phyloP scores from a whole-genome alignment of 1,140 invertebrate species.

The Melipona quadrifasciata region DNA sequence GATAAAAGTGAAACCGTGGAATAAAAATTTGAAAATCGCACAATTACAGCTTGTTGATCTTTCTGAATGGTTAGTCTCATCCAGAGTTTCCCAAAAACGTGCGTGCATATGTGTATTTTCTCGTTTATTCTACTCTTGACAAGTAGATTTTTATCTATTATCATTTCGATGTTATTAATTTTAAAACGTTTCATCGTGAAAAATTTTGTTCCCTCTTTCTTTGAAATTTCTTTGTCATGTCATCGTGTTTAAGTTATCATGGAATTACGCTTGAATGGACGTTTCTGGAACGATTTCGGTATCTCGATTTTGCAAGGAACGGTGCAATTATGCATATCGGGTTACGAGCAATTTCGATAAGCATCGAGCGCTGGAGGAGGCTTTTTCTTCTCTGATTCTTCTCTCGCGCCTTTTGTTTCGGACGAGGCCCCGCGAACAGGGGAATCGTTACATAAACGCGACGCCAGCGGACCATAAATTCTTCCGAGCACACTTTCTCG shows the following conservation, averaged over 20 bases:
- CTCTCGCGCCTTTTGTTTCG: not conserved
- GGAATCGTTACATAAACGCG: slow-evolving; percentile 2
- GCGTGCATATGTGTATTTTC: too few species aligned
- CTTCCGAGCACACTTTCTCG: slow-evolving; percentile 13
- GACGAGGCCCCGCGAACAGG: not conserved
- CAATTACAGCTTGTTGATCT: too few species aligned
- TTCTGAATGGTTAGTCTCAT: too few species aligned
- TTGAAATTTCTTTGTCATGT: not conserved
- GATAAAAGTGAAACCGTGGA: too few species aligned
- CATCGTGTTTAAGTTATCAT: not conserved
- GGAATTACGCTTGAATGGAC: not conserved
- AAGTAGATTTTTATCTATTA: too few species aligned
- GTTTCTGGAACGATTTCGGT: not conserved
- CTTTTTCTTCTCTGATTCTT: not conserved
- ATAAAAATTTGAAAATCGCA: too few species aligned
- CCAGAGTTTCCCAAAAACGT: too few species aligned
- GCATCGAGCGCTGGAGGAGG: not conserved
- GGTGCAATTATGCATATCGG: not conserved
- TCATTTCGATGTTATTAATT: too few species aligned
- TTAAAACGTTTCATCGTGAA: too few species aligned
- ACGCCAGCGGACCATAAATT: not conserved
- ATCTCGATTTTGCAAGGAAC: not conserved
- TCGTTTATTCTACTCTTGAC: too few species aligned
- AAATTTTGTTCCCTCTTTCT: not conserved
- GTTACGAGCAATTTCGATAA: not conserved